Percentiles rank a stretch among this genome's conserved stretches.
These are phyloP conservation scores for Acanthisitta chloris DNA, from an alignment of 2,113 vertebrate genomes.

Conservation along the genomic window DNA sequence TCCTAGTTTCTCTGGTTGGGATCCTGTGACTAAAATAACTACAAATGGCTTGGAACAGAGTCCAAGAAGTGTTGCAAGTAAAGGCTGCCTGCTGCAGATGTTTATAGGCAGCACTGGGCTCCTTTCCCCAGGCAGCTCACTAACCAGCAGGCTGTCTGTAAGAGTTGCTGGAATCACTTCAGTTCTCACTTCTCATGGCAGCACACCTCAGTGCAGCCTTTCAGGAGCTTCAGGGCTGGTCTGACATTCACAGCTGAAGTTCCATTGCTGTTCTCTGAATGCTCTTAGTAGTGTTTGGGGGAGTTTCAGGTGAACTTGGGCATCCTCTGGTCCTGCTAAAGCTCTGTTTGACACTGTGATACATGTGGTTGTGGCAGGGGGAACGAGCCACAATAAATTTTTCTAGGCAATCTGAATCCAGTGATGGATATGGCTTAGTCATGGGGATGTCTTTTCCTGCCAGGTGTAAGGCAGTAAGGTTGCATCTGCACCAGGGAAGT, in stretches of 20 bases:
- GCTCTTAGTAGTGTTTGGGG: neutral
- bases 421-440: neutral
- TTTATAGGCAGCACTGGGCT: neutral
- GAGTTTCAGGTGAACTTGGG: neutral
- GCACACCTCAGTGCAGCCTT: neutral
- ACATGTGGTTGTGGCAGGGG: neutral
- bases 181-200: neutral
- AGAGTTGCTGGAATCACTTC: neutral
- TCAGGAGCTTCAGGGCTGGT: neutral
- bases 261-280: neutral
- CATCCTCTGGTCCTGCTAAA: neutral
- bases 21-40: conserved; percentile 26
- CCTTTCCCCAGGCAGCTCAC: neutral
- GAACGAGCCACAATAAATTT: neutral
- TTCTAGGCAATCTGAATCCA: neutral
- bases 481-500: neutral
- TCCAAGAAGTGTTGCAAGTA: neutral
- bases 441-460: neutral
- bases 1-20: neutral
- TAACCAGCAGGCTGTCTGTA: neutral
- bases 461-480: neutral
- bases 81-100: neutral
- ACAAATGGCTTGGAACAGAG: neutral
- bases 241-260: neutral
- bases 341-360: neutral